These are phyloP conservation scores for Staurois parvus DNA, from an alignment of 2,797 vertebrate species.

Conservation along the genomic window DNA sequence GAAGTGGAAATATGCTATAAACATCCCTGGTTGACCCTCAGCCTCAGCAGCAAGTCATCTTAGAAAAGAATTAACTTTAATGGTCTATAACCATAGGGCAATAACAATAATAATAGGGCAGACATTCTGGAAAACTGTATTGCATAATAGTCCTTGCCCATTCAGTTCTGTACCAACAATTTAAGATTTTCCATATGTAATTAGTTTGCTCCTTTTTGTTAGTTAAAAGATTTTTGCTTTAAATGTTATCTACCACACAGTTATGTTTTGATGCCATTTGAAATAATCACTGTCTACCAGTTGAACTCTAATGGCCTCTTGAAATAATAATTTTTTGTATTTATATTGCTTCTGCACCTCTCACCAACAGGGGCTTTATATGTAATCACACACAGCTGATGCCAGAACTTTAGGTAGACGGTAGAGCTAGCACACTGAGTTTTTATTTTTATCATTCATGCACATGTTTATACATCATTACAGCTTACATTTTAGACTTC, in stretches of 20 bases:
- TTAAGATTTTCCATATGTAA: not conserved
- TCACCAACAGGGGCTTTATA: constrained; percentile 9
- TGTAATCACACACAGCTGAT: constrained; percentile 8
- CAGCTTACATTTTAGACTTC: not conserved
- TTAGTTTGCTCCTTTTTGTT: not conserved
- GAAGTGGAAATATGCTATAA: too few relatives aligned
- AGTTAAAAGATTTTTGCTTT: constrained; percentile 33
- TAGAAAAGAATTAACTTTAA: too few relatives aligned
- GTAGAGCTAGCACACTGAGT: not conserved
- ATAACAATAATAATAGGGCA: too few relatives aligned
- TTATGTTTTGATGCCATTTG: constrained; percentile 31
- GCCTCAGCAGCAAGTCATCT: too few relatives aligned
- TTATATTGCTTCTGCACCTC: not conserved
- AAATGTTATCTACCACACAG: constrained; percentile 22
- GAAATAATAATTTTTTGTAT: constrained; percentile 20
- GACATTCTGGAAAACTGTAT: not conserved
- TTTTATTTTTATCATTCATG: not conserved
- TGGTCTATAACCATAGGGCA: too few relatives aligned
- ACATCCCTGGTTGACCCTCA: too few relatives aligned
- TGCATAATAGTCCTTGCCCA: not conserved
- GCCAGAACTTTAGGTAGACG: not conserved
- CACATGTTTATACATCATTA: not conserved
- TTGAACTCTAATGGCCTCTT: constrained; percentile 27
- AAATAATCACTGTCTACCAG: constrained; percentile 41
- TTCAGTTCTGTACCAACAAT: not conserved